These are phyloP conservation scores for Homalodisca vitripennis DNA, from an alignment of 1,140 invertebrate genomes.

Conservation along the genomic window DNA sequence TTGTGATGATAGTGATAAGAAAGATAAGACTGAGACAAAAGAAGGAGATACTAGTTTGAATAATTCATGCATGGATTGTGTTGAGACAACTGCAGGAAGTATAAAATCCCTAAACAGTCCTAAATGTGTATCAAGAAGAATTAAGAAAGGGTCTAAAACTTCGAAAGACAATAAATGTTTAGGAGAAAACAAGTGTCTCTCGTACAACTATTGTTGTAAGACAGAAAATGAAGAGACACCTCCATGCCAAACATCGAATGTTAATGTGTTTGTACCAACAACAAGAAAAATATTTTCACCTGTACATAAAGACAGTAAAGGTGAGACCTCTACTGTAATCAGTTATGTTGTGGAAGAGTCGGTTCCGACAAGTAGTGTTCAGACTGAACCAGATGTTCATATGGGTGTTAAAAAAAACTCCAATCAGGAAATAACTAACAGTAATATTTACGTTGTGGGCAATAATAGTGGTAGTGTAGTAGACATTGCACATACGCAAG, in stretches of 20 bases:
- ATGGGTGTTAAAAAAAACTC: slow-evolving; percentile 14
- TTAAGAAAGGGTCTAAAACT: neutral
- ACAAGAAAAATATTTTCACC: slow-evolving; percentile 74
- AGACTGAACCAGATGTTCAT: neutral
- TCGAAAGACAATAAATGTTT: neutral
- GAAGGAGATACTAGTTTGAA: slow-evolving; percentile 38
- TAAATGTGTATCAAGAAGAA: slow-evolving; percentile 5
- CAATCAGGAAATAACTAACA: slow-evolving; percentile 12
- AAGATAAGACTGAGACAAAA: slow-evolving; percentile 34
- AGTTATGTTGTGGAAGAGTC: slow-evolving; percentile 39
- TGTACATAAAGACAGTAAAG: slow-evolving; percentile 56
- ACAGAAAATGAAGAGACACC: slow-evolving; percentile 31
- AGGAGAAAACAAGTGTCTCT: slow-evolving; percentile 30
- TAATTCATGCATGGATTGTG: neutral
- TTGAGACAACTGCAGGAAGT: neutral
- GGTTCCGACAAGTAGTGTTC: slow-evolving; percentile 7
- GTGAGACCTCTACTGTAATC: slow-evolving; percentile 45
- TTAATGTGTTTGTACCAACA: slow-evolving; percentile 68
- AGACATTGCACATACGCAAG: too few relatives aligned
- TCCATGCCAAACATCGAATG: slow-evolving; percentile 42
- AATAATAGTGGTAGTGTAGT: too few relatives aligned
- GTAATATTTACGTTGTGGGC: neutral
- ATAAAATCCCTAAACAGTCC: slow-evolving; percentile 14
- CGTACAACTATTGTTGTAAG: slow-evolving; percentile 31
- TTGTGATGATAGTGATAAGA: slow-evolving; percentile 23